phyloP scores from a whole-genome alignment of 2,113 vertebrate genomes.

The Oreochromis niloticus region DNA sequence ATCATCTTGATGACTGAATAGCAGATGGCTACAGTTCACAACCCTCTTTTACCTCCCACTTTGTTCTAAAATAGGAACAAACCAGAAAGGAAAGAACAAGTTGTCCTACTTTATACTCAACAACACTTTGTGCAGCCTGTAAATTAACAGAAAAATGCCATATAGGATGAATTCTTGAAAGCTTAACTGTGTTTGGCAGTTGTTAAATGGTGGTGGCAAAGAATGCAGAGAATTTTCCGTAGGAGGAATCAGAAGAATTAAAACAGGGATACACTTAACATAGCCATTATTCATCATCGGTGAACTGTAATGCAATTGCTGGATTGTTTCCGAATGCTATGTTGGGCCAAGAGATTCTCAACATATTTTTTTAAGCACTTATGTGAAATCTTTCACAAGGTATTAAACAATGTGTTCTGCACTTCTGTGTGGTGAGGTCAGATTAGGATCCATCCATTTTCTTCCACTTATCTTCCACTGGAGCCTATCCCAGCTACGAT shows the following conservation, averaged over 20 bases:
- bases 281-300: neutral
- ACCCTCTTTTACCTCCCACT: slow-evolving; percentile 2
- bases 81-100: slow-evolving; percentile 2
- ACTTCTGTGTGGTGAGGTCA: neutral
- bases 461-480: neutral
- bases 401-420: neutral
- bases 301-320: neutral
- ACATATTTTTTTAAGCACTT: neutral
- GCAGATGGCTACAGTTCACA: neutral
- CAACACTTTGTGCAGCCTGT: neutral
- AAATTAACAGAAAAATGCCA: neutral
- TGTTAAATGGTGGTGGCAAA: neutral
- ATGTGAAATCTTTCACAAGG: neutral
- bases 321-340: neutral
- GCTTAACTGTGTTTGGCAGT: neutral
- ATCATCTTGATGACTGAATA: neutral
- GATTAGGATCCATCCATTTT: neutral
- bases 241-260: neutral
- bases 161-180: neutral
- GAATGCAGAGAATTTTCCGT: neutral
- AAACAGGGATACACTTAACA: neutral
- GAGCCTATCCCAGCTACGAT: neutral
- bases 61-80: slow-evolving; percentile 15
- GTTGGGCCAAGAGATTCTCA: neutral
- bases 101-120: slow-evolving; percentile 14